Evolutionary conservation across 1,140 invertebrate species (phyloP), one percentile per base, ranked within the genome.

Genomic region (Pogonomyrmex californicus): DNA sequence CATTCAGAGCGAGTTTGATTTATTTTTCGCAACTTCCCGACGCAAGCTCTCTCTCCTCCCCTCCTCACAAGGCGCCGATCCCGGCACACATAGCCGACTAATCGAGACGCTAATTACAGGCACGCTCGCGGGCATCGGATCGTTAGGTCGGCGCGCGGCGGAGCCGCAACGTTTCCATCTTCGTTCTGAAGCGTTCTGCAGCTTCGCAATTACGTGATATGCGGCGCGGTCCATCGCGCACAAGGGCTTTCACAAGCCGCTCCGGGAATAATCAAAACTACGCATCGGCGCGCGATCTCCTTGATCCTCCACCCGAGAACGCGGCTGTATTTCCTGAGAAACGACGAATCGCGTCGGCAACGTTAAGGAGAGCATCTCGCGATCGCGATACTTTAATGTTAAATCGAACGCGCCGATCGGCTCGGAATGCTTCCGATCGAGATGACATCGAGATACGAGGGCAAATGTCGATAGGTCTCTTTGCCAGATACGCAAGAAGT

Each of bases 21-120:
- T 75, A 77, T 58, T 77, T 88, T 77, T 71, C 62, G 60, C 23
- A 23, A 77, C 71, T 38, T 66, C 7, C 23, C 3, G 17, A 33
- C 23, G 38, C 56, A 23, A 12, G 14, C 63, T 47, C 12, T 14
- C 23, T 5, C 41, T 7, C 41, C 41, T 44, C 41, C 41, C 41
- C 1, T 2, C 4, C 9, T 23, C 51, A 41, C 41, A 47, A 63
- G 56, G 33, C 41, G 36, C 5, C 47, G 54, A 79, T 73, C 7
- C 36, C 68, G 63, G 38, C 54, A 82, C 58, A 56, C 71, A 58
- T 49, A 56, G 10, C 17, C 49, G 87, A 51, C 86, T 85, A 88
- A 88, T 89, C 86, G 62, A 51, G 41, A 73, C 49, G 60, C 65
- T 89, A 89, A 89, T 89, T 89, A 83, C 85, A 63, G 30, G 30